phyloP scores from a whole-genome alignment of 2,797 vertebrate species.

The Clamator glandarius region DNA sequence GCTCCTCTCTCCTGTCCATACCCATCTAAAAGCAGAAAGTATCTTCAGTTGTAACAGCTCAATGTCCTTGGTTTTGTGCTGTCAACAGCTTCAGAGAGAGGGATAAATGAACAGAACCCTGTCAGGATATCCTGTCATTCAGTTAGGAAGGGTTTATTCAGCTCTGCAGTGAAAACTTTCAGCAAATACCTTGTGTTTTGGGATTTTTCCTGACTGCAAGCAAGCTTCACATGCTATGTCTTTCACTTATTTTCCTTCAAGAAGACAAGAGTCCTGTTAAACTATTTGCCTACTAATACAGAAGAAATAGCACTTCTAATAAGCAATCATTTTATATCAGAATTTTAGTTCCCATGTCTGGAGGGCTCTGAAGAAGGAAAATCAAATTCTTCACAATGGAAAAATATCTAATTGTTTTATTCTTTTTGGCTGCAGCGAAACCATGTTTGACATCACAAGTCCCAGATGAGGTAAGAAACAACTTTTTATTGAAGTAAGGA shows the following conservation, averaged over 20 bases:
- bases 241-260: slow-evolving; percentile 36
- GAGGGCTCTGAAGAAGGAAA: neutral
- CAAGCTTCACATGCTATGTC: neutral
- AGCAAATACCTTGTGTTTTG: slow-evolving; percentile 5
- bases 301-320: neutral
- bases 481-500: neutral
- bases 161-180: slow-evolving; percentile 13
- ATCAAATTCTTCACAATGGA: slow-evolving; percentile 44
- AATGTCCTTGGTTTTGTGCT: slow-evolving; percentile 33
- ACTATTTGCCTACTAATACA: slow-evolving; percentile 18
- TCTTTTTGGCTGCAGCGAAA: slow-evolving; percentile 2
- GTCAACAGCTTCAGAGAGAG: slow-evolving; percentile 28
- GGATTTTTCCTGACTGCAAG: slow-evolving; percentile 54
- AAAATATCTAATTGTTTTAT: neutral
- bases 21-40: neutral
- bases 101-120: slow-evolving; percentile 5
- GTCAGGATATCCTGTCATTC: slow-evolving; percentile 81
- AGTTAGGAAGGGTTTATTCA: slow-evolving; percentile 55
- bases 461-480: slow-evolving; percentile 71
- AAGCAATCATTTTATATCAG: neutral
- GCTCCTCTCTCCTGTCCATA: neutral
- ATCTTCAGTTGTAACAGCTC: slow-evolving; percentile 5
- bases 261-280: neutral
- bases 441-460: slow-evolving; percentile 9
- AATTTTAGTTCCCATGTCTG: neutral